phyloP scores from a whole-genome alignment of 2,113 vertebrate genomes.

The Xerus inauris region DNA sequence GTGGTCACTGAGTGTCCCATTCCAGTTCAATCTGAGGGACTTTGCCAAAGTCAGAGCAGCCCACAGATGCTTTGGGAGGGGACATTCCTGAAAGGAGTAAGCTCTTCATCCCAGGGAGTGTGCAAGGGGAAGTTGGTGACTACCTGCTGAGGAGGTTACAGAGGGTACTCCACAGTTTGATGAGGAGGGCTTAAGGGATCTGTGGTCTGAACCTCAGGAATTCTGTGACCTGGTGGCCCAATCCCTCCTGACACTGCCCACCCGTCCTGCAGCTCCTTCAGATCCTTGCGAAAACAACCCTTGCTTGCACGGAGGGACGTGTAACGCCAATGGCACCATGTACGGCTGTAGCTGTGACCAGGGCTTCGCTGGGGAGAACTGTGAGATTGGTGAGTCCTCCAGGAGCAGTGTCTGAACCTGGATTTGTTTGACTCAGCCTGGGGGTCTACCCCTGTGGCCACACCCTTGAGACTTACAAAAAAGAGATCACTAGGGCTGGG shows the following conservation, averaged over 20 bases:
- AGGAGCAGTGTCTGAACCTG: neutral
- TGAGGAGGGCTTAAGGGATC: neutral
- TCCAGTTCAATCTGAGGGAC: neutral
- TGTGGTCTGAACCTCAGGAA: neutral
- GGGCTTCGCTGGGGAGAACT: slow-evolving; percentile 96
- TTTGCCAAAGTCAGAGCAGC: neutral
- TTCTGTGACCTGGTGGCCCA: neutral
- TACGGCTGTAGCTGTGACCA: slow-evolving; percentile 94
- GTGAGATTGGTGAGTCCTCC: slow-evolving; percentile 94
- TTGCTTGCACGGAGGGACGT: slow-evolving; percentile 95
- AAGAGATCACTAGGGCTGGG: neutral
- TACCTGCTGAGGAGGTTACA: no score
- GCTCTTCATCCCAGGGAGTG: neutral
- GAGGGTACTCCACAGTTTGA: neutral
- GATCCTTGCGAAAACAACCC: slow-evolving; percentile 95
- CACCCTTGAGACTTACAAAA: neutral
- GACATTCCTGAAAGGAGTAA: neutral
- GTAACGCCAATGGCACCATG: slow-evolving; percentile 89
- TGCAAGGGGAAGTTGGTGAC: neutral
- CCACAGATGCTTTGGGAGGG: neutral
- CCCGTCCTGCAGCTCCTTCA: slow-evolving; percentile 80
- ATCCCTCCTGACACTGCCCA: neutral
- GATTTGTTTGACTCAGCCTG: neutral
- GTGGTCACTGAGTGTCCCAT: neutral
- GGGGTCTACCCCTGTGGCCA: neutral